These are phyloP conservation scores for Mystacornis crossleyi DNA, from an alignment of 2,113 vertebrate species.

Conservation along the genomic window DNA sequence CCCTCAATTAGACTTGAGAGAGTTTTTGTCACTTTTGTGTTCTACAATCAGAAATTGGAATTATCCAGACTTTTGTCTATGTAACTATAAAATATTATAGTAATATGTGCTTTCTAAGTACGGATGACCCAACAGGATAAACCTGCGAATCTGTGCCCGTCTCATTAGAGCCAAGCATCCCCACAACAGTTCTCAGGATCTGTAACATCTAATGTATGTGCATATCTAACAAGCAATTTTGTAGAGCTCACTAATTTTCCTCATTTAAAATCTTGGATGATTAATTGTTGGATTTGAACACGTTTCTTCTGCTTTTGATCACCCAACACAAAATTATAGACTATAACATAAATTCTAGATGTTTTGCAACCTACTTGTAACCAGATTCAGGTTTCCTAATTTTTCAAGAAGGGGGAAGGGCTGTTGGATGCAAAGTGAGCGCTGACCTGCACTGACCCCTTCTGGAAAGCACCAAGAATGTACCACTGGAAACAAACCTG, in stretches of 20 bases:
- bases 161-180: rapidly evolving
- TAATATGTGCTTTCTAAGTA: neutral
- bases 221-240: neutral
- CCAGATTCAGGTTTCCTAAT: neutral
- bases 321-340: neutral
- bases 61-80: neutral
- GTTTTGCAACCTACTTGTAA: neutral
- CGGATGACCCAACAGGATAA: neutral
- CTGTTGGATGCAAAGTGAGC: conserved; percentile 19
- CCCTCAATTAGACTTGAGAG: neutral
- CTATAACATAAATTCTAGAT: neutral
- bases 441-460: conserved; percentile 66
- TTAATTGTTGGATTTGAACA: neutral
- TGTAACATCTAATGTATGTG: neutral
- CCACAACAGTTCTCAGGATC: neutral
- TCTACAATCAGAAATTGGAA: neutral
- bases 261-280: neutral
- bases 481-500: conserved; percentile 53
- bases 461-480: conserved; percentile 68
- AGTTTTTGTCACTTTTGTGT: neutral
- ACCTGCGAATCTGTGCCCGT: neutral
- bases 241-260: neutral
- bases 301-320: neutral
- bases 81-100: neutral
- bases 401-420: conserved; percentile 9